phyloP scores from a whole-genome alignment of 2,797 vertebrate genomes.

The Microhierax caerulescens region DNA sequence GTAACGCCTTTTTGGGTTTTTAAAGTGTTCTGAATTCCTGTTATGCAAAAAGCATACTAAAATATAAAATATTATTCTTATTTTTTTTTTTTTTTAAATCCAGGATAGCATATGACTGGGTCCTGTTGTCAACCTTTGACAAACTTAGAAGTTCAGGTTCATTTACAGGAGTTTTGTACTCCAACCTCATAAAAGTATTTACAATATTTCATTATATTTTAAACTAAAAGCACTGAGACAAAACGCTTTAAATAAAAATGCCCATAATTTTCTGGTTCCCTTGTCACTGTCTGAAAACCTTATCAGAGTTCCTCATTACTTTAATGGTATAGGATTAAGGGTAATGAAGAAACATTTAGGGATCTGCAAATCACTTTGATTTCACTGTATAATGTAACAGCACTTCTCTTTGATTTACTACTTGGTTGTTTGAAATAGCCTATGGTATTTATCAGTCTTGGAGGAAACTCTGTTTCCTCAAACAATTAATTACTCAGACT shows the following conservation, averaged over 20 bases:
- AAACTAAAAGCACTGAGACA: background rate
- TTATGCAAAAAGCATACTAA: background rate
- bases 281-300: slow-evolving; percentile 25
- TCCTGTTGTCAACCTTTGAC: background rate
- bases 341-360: slow-evolving; percentile 42
- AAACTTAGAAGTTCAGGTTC: background rate
- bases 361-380: slow-evolving; percentile 55
- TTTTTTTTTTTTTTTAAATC: background rate
- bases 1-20: background rate
- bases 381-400: slow-evolving; percentile 34
- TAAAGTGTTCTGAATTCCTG: background rate
- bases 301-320: slow-evolving; percentile 17
- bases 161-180: background rate
- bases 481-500: slow-evolving; percentile 10
- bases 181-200: background rate
- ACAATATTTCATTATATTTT: slow-evolving; percentile 36
- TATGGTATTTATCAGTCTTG: slow-evolving; percentile 24
- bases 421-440: slow-evolving; percentile 8
- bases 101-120: accelerated
- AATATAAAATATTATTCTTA: background rate
- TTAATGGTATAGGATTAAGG: slow-evolving; percentile 41
- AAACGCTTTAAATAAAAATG: slow-evolving; percentile 37
- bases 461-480: slow-evolving; percentile 36
- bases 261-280: background rate
- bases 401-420: slow-evolving; percentile 40